Conservation (phyloP, 2,113 vertebrate genomes). For the Poecile atricapillus region DNA sequence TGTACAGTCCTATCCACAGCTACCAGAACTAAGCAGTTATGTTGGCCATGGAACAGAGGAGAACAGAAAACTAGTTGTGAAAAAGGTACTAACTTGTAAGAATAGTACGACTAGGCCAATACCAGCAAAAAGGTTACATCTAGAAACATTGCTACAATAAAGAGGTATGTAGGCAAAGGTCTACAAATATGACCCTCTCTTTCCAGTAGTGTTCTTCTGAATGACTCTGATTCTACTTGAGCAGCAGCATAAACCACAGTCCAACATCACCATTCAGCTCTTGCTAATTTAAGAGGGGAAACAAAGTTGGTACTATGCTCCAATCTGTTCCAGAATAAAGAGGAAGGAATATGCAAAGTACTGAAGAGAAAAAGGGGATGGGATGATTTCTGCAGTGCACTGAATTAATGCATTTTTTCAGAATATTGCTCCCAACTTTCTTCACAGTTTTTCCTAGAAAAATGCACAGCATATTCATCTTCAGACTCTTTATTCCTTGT, state of each 20-base stretch:
- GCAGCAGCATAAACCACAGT: not conserved
- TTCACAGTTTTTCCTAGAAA: not conserved
- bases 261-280: not conserved
- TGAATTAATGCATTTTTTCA: not conserved
- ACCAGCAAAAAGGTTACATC: not conserved
- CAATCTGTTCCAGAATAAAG: not conserved
- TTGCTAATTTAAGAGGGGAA: not conserved
- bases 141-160: not conserved
- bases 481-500: not conserved
- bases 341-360: not conserved
- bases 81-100: not conserved
- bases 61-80: not conserved
- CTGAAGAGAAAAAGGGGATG: not conserved
- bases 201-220: not conserved
- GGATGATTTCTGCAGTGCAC: not conserved
- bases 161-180: not conserved
- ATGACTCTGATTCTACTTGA: not conserved
- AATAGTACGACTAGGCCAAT: not conserved
- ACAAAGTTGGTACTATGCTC: not conserved
- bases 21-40: not conserved
- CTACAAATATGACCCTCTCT: not conserved
- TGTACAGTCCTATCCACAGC: not conserved
- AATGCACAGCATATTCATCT: not conserved
- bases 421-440: not conserved
- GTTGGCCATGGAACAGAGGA: not conserved